Conservation (phyloP, 2,888 invertebrate species). For the Doris montereyensis region DNA sequence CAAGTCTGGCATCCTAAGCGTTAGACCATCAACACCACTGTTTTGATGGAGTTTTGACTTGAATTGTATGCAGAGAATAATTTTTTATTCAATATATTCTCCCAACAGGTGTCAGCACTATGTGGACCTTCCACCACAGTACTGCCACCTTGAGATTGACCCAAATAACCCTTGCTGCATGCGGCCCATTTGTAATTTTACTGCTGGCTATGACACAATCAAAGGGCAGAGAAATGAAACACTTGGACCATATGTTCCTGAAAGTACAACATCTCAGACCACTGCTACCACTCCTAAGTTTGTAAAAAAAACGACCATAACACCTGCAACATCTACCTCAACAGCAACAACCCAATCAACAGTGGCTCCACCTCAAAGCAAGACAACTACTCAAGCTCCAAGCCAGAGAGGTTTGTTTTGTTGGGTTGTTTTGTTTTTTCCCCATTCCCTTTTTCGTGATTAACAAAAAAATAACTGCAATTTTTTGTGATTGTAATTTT, state of each 20-base stretch:
- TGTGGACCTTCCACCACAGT: constrained; percentile 50
- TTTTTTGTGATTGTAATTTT: too few relatives aligned
- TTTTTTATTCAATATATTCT: too few relatives aligned
- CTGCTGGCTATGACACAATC: constrained; percentile 46
- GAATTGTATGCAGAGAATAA: too few relatives aligned
- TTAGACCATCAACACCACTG: too few relatives aligned
- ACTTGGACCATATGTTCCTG: not conserved
- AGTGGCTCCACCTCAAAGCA: not conserved
- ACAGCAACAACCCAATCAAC: not conserved
- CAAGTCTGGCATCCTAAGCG: too few relatives aligned
- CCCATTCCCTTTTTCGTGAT: not conserved
- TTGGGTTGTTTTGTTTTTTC: too few relatives aligned
- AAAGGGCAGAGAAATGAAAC: constrained; percentile 16
- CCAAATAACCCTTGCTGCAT: constrained; percentile 57
- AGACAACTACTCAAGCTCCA: not conserved
- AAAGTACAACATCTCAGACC: not conserved
- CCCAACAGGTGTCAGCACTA: constrained; percentile 53
- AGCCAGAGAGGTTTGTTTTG: not conserved
- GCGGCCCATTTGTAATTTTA: constrained; percentile 55
- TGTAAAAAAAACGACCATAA: too few relatives aligned
- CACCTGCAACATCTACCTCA: too few relatives aligned
- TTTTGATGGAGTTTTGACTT: too few relatives aligned
- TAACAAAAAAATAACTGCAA: too few relatives aligned
- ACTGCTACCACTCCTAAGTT: too few relatives aligned
- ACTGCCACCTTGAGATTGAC: constrained; percentile 55